Evolutionary conservation across 2,113 vertebrate species (phyloP), one percentile per base, ranked within the genome.

Genomic region (Etheostoma spectabile): DNA sequence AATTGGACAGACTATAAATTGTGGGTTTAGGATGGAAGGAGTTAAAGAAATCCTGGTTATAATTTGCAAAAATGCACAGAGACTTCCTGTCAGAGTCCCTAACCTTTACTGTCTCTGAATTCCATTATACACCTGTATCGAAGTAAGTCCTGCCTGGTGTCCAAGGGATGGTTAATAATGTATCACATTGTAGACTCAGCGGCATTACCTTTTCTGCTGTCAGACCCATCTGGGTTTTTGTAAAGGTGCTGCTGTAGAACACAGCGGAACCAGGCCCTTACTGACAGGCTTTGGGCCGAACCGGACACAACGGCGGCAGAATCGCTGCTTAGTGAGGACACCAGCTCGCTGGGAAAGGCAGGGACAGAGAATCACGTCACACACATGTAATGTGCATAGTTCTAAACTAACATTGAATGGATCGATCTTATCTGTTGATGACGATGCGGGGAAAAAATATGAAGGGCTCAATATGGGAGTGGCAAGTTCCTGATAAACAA

Each of bases 241-340:
- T 97, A 95, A 62, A 97, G 79, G 90, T 98, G 95, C 92, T 97
- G 98, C 95, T 99, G 98, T 56, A 99, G 92, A 91, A 98, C 48
- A 85, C 98, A 99, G 68, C 98, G 96, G 83, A 99, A 94, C 98
- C 98, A 99, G 22, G 97, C 95, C 53, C 96, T 96, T 12, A 99
- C 88, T n/a, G 96, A 96, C 83, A 96, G 80, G 55, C 96, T 94
- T 83, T 99, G 96, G 8, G 96, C 96, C 8, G 96, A 96, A 22
- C 91, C 80, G 15, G 89, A 93, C 18, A 90, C 92, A 79, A 91
- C 91, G 19, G 48, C 79, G 10, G 94, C 91, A 67, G 93, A 91
- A 18, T 82, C 86, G 30, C 85, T 92, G 74, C 96, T 84, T 2
- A 95, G 90, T 30, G 92, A 94, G 51, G 95, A 95, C 93, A 96